phyloP scores from a whole-genome alignment of 2,113 vertebrate species.

The Heteronetta atricapilla region DNA sequence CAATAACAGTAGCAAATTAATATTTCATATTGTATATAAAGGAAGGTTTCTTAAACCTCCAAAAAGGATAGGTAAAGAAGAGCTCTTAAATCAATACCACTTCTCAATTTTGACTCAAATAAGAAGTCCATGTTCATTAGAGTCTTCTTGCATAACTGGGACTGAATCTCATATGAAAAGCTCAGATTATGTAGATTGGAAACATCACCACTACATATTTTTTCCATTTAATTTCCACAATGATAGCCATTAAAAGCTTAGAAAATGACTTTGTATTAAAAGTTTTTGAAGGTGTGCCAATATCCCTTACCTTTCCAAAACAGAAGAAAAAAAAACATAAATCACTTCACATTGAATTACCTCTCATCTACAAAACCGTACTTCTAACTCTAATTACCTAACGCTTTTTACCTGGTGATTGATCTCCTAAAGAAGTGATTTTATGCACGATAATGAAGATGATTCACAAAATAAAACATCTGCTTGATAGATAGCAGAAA shows the following conservation, averaged over 20 bases:
- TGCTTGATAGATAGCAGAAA: background rate
- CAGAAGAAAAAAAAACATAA: background rate
- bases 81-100: background rate
- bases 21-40: background rate
- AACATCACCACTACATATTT: background rate
- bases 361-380: background rate
- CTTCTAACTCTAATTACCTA: background rate
- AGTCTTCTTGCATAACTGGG: background rate
- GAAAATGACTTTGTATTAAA: background rate
- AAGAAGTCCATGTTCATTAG: background rate
- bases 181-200: background rate
- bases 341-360: background rate
- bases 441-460: background rate
- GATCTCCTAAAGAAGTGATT: background rate
- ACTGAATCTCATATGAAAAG: background rate
- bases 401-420: background rate
- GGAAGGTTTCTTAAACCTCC: background rate
- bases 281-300: background rate
- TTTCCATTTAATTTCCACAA: background rate
- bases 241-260: background rate
- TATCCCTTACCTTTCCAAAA: background rate
- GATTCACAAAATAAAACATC: background rate
- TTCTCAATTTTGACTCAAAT: background rate
- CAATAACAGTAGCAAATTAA: background rate
- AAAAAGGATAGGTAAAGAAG: background rate